These are phyloP conservation scores for Tapera naevia DNA, from an alignment of 2,797 vertebrate genomes.

Conservation along the genomic window DNA sequence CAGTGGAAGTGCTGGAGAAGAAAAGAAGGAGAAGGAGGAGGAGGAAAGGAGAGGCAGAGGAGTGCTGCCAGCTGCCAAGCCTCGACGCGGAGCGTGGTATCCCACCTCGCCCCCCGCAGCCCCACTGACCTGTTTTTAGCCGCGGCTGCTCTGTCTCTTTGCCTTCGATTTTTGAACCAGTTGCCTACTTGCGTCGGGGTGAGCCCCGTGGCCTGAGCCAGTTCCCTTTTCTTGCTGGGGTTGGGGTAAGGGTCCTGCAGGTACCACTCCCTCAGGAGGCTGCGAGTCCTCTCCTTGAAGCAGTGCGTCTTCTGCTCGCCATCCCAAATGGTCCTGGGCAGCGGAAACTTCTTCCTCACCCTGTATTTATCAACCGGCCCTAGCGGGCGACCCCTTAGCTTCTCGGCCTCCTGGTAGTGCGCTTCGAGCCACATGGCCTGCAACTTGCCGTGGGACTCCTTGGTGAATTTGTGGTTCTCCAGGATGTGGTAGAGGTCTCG, in stretches of 20 bases:
- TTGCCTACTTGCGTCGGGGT: slow-evolving; percentile 99
- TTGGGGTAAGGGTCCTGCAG: slow-evolving; percentile 99
- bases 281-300: slow-evolving; percentile 99
- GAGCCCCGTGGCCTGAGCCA: slow-evolving; percentile 98
- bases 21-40: background rate
- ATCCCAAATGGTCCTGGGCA: slow-evolving; percentile 99
- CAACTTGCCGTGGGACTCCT: slow-evolving; percentile 98
- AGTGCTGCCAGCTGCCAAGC: background rate
- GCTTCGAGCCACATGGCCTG: slow-evolving; percentile 99
- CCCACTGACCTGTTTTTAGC: slow-evolving; percentile 94
- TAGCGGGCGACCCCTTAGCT: slow-evolving; percentile 95
- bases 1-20: background rate
- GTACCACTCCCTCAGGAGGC: slow-evolving; percentile 99
- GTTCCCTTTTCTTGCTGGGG: slow-evolving; percentile 99
- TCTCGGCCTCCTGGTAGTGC: slow-evolving; percentile 99
- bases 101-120: background rate
- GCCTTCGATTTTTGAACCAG: slow-evolving; percentile 99
- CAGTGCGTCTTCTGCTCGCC: slow-evolving; percentile 99
- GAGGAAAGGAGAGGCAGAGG: background rate
- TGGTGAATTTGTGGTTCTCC: slow-evolving; percentile 99
- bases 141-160: slow-evolving; percentile 97
- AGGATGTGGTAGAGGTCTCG: slow-evolving; percentile 99
- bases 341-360: slow-evolving; percentile 99
- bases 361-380: slow-evolving; percentile 99
- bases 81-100: background rate